Evolutionary conservation across 2,797 vertebrate species (phyloP).

Genomic region (Acrossocheilus wenchowensis): DNA sequence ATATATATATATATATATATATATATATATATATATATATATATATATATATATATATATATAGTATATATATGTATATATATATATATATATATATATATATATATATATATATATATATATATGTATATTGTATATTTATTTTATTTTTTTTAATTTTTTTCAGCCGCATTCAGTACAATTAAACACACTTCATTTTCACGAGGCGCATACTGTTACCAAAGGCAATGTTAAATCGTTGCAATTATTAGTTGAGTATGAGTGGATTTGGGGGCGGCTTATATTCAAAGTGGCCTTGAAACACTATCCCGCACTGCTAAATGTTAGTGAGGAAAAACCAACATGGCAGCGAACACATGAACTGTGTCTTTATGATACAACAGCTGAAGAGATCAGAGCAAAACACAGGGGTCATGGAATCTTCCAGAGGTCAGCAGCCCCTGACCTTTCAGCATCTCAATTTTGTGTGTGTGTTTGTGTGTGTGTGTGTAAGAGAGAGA

Average conservation of each 20-base stretch:
- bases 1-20: too few species aligned
- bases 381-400: constrained; percentile 69
- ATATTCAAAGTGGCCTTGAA: constrained; percentile 38
- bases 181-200: background rate
- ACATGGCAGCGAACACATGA: constrained; percentile 40
- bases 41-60: too few species aligned
- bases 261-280: background rate
- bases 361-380: constrained; percentile 66
- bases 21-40: too few species aligned
- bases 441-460: constrained; percentile 28
- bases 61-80: too few species aligned
- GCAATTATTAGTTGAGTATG: constrained; percentile 4
- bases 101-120: too few species aligned
- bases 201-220: background rate
- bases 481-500: background rate
- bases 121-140: too few species aligned
- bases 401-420: constrained; percentile 63
- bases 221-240: background rate
- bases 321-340: constrained; percentile 39
- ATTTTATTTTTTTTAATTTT: too few species aligned
- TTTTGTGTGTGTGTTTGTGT: background rate
- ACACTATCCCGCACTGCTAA: constrained; percentile 31
- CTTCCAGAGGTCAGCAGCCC: constrained; percentile 50
- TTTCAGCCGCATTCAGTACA: background rate
- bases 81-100: too few species aligned